These are phyloP conservation scores for Hippoglossus stenolepis DNA, from an alignment of 2,113 vertebrate species.

Conservation along the genomic window DNA sequence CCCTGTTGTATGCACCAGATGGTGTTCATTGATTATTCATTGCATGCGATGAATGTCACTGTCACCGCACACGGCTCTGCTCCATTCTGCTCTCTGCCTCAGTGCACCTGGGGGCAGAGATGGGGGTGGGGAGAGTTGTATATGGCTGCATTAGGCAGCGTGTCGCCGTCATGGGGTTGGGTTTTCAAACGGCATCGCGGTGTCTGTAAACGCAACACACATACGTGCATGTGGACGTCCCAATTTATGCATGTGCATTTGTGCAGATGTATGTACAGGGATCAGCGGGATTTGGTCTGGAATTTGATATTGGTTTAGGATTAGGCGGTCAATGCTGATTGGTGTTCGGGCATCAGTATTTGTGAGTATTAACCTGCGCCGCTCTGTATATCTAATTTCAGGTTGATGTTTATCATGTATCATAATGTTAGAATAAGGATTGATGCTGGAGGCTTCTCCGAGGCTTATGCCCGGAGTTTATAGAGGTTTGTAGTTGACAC, in stretches of 20 bases:
- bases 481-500: constrained; percentile 29
- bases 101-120: constrained; percentile 70
- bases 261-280: constrained; percentile 37
- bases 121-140: constrained; percentile 17
- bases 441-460: constrained; percentile 18
- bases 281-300: constrained; percentile 53
- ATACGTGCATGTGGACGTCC: not conserved
- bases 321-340: constrained; percentile 43
- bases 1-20: constrained; percentile 80
- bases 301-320: constrained; percentile 33
- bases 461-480: constrained; percentile 19
- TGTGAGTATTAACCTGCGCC: constrained; percentile 5
- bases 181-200: constrained; percentile 3
- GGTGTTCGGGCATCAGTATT: not conserved
- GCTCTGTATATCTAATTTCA: constrained; percentile 4
- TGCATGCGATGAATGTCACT: constrained; percentile 81
- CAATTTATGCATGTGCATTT: constrained; percentile 22
- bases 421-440: constrained; percentile 6
- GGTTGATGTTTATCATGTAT: constrained; percentile 10
- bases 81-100: constrained; percentile 72
- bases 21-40: constrained; percentile 86
- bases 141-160: constrained; percentile 9
- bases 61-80: constrained; percentile 70
- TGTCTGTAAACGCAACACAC: constrained; percentile 6
- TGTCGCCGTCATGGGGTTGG: constrained; percentile 38